Percentiles rank a stretch among this genome's conserved stretches.
Evolutionary conservation across 2,888 invertebrate genomes (phyloP).

Genomic region (Tyria jacobaeae): DNA sequence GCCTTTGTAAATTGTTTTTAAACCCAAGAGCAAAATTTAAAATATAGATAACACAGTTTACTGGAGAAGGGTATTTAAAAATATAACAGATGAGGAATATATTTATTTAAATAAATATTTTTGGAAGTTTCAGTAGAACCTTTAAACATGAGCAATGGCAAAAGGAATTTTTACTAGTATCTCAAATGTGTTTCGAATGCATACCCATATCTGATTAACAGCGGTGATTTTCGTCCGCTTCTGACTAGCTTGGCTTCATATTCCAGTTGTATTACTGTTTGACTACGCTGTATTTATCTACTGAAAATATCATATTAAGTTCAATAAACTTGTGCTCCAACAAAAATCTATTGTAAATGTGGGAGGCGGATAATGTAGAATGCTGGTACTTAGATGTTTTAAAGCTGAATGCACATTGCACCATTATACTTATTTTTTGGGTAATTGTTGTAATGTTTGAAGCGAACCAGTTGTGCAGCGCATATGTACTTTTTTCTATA

Average conservation of each 20-base stretch:
- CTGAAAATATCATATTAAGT: constrained; percentile 10
- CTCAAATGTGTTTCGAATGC: constrained; percentile 57
- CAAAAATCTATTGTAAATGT: not conserved
- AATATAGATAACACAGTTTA: not conserved
- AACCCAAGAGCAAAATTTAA: not conserved
- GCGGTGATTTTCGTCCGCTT: constrained; percentile 55
- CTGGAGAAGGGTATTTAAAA: not conserved
- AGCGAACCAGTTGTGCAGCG: no score
- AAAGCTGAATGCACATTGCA: no score
- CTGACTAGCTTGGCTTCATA: constrained; percentile 44
- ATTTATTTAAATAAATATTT: not conserved
- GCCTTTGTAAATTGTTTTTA: not conserved
- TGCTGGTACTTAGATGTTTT: not conserved
- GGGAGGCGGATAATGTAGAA: not conserved
- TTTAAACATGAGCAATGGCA: constrained; percentile 6
- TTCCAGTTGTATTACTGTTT: constrained; percentile 28
- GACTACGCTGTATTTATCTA: constrained; percentile 21
- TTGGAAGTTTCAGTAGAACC: not conserved
- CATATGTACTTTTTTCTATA: not conserved
- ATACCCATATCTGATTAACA: constrained; percentile 55
- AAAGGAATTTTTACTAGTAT: constrained; percentile 55
- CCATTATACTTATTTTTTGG: no score
- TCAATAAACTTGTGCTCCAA: not conserved
- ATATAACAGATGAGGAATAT: not conserved
- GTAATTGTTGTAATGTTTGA: no score